Conservation (phyloP, 2,888 invertebrate genomes). For the Euphydryas editha region DNA sequence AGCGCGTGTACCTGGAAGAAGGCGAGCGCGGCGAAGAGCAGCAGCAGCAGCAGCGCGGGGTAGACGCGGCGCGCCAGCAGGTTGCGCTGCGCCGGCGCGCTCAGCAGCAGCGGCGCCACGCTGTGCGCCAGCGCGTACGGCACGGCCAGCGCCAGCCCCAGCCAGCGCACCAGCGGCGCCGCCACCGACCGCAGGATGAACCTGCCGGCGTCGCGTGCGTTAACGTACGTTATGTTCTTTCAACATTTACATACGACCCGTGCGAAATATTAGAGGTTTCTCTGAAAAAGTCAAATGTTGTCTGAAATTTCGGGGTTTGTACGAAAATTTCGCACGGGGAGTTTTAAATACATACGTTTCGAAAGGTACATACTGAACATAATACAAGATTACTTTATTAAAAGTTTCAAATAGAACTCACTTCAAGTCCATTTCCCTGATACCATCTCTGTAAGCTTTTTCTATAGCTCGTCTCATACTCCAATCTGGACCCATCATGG, state of each 20-base stretch:
- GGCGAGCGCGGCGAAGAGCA: slow-evolving; percentile 87
- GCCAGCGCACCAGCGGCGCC: slow-evolving; percentile 93
- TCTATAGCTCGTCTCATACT: slow-evolving; percentile 95
- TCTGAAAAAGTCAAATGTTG: no score
- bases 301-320: no score
- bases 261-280: no score
- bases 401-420: slow-evolving; percentile 46
- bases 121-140: slow-evolving; percentile 96
- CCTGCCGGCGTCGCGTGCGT: slow-evolving; percentile 48
- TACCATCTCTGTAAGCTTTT: slow-evolving; percentile 95
- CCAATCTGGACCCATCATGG: slow-evolving; percentile 99
- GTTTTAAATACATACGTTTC: no score
- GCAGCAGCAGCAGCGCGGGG: slow-evolving; percentile 92
- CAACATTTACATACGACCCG: no score
- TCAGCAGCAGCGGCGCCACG: slow-evolving; percentile 87
- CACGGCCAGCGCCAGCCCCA: slow-evolving; percentile 94
- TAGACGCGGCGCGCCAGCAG: slow-evolving; percentile 93
- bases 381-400: no score
- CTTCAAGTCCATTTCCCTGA: slow-evolving; percentile 95
- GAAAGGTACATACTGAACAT: no score
- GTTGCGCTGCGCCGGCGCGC: slow-evolving; percentile 87
- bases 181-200: slow-evolving; percentile 94
- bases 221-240: background rate
- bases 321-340: no score
- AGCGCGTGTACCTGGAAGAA: slow-evolving; percentile 77